Evolutionary conservation across 1,140 invertebrate species (phyloP).

Genomic region (Papilio xuthus): DNA sequence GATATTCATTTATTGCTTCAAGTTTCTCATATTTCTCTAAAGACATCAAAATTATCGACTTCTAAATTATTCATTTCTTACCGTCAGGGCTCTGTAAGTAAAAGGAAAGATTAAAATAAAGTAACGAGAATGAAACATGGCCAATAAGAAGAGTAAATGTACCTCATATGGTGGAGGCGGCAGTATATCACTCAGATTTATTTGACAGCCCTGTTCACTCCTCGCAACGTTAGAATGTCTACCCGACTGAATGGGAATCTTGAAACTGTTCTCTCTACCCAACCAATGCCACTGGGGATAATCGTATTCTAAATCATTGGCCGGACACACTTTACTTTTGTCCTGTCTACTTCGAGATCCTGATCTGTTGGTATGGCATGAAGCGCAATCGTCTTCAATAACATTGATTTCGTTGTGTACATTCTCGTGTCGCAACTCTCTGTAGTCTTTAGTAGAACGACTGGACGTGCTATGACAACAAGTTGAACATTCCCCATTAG

Average conservation of each 20-base stretch:
- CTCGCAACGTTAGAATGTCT: conserved; percentile 73
- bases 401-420: conserved; percentile 69
- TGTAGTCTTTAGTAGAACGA: conserved; percentile 76
- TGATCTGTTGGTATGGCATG: conserved; percentile 73
- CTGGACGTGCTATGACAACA: conserved; percentile 77
- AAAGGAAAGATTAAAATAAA: conserved; percentile 41
- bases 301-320: conserved; percentile 78
- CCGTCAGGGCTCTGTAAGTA: conserved; percentile 70
- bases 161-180: conserved; percentile 79
- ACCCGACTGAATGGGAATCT: conserved; percentile 74
- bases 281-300: conserved; percentile 79
- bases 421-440: conserved; percentile 69
- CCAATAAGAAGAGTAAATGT: conserved; percentile 57
- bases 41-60: conserved; percentile 39
- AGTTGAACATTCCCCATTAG: conserved; percentile 77
- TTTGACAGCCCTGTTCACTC: conserved; percentile 79
- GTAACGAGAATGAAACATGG: conserved; percentile 44
- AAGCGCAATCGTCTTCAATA: conserved; percentile 71
- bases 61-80: conserved; percentile 56
- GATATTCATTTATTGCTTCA: conserved; percentile 76
- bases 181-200: conserved; percentile 80
- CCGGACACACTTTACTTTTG: conserved; percentile 75
- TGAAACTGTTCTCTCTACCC: conserved; percentile 78
- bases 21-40: conserved; percentile 49
- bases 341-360: conserved; percentile 75